Conservation (phyloP, 2,113 vertebrate species). For the Hylia prasina region DNA sequence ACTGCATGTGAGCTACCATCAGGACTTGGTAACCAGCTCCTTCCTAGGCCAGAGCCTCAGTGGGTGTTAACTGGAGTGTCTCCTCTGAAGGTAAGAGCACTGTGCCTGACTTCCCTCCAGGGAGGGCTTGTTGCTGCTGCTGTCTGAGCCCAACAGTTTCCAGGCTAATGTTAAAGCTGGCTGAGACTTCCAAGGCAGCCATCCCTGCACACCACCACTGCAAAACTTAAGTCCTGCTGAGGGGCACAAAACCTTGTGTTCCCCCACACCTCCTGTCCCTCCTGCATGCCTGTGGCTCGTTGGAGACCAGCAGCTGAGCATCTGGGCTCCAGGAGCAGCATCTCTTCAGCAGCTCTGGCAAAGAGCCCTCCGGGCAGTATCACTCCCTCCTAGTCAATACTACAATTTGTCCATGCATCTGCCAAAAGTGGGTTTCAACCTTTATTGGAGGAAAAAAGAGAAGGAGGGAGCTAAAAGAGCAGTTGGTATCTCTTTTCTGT, state of each 20-base stretch:
- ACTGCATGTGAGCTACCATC: not conserved
- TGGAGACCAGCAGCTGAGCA: not conserved
- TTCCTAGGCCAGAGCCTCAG: not conserved
- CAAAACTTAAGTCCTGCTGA: not conserved
- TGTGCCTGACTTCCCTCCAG: rapidly evolving
- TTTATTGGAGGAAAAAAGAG: not conserved
- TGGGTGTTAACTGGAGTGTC: not conserved
- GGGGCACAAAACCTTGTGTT: not conserved
- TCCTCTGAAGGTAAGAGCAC: not conserved
- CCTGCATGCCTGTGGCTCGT: not conserved
- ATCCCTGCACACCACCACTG: rapidly evolving
- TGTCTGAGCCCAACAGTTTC: not conserved
- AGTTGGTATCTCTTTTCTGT: not conserved
- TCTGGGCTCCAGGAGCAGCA: not conserved
- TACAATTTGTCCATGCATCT: not conserved
- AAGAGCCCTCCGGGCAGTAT: not conserved
- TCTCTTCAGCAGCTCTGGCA: not conserved
- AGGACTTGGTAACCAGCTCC: not conserved
- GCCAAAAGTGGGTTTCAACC: not conserved
- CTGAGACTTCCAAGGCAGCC: not conserved
- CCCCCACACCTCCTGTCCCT: not conserved
- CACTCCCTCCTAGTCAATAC: not conserved
- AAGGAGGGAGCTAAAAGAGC: not conserved
- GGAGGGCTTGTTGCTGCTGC: not conserved
- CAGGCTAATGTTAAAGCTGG: not conserved